Evolutionary conservation across 2,797 vertebrate genomes (phyloP), one percentile per base, ranked within the genome.

Genomic region (Lepus oiostolus): DNA sequence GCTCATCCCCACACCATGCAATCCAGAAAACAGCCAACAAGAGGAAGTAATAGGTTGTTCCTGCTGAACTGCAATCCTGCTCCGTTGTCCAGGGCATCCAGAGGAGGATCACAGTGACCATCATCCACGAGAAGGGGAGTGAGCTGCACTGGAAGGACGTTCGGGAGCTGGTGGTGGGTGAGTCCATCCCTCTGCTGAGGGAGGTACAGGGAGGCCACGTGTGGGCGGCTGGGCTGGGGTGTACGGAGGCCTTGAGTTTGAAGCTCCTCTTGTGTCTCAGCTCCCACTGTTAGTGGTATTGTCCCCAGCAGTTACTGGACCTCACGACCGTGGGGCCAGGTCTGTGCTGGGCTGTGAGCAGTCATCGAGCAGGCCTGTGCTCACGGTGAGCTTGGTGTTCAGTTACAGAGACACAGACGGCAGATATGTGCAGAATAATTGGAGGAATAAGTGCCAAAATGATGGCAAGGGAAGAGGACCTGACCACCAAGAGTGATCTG

Each of bases 131-230:
- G 98, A 99, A 99, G 97, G 99, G 99, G 65, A 99, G 99, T 0
- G 99, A 99, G 96, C 98, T 99, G 62, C 99, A 99, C 96, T 99
- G 99, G 99, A 99, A 99, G 70, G 99, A 99, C 4, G 99, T 99
- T 0, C 98, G 99, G 2, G 99, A 99, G 97, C 98, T 99, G 98
- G 99, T 99, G 35, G 99, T 99, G 54, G 99, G 99, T 99, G 97
- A 99, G 99, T 98, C 0, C 11, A 0, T 47, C 24, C 35, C 47
- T 19, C 0, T 0, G 26, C 71, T 10, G 4, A 63, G n/a, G 30
- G 28, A 24, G 6, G 38, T 10, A 21, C 21, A 9, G n/a, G 54
- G 30, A 24, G 42, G 42, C 42, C 42, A 52, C 5, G 2, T 50
- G 22, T 12, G 24, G 38, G 75, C 72, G 42, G 16, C 47, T n/a